Conservation (phyloP, 2,888 invertebrate genomes). For the Perithous albicinctus region DNA sequence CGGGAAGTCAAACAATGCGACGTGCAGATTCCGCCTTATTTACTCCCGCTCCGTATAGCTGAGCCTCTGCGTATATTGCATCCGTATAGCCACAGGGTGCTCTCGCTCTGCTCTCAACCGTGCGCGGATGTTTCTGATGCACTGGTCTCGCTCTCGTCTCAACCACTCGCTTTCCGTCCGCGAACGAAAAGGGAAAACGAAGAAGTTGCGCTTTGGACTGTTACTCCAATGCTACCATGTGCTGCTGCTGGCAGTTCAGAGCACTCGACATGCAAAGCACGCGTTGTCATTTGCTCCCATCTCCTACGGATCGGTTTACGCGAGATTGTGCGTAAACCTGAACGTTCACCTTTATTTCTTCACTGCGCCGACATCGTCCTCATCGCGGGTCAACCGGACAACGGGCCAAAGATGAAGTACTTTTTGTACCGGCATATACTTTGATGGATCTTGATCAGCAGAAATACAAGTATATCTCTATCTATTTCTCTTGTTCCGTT, state of each 20-base stretch:
- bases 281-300: conserved; percentile 81
- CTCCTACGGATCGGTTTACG: conserved; percentile 77
- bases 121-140: conserved; percentile 45
- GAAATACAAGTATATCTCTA: neutral
- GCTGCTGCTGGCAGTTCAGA: conserved; percentile 46
- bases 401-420: neutral
- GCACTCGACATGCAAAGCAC: conserved; percentile 81
- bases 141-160: conserved; percentile 33
- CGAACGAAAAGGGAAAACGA: conserved; percentile 22
- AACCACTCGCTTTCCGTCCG: conserved; percentile 25
- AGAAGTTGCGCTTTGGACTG: conserved; percentile 7
- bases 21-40: conserved; percentile 82
- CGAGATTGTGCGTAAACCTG: conserved; percentile 56
- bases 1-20: conserved; percentile 83
- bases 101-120: conserved; percentile 12
- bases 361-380: conserved; percentile 51
- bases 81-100: conserved; percentile 1
- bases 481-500: neutral
- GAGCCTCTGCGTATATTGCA: conserved; percentile 51
- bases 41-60: conserved; percentile 72
- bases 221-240: conserved; percentile 60
- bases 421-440: neutral
- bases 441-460: neutral
- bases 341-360: conserved; percentile 11
- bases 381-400: conserved; percentile 52